Evolutionary conservation across 2,113 vertebrate species (phyloP).

Genomic region (Daphoenositta chrysoptera): DNA sequence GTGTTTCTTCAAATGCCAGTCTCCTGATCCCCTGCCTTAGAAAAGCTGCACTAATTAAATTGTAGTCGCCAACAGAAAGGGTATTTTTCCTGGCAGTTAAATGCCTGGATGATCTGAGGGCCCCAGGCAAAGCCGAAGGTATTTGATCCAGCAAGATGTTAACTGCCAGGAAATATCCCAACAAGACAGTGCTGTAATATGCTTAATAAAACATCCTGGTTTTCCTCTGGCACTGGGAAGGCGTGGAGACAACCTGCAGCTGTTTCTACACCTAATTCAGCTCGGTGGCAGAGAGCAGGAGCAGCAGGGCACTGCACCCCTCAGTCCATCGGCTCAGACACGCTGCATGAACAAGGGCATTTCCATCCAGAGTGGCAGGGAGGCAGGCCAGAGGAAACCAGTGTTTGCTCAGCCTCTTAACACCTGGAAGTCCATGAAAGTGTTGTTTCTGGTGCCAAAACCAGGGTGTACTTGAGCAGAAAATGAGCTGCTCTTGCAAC

Average conservation of each 20-base stretch:
- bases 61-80: background rate
- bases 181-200: background rate
- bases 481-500: background rate
- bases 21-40: background rate
- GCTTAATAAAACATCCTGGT: background rate
- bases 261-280: background rate
- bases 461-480: background rate
- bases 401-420: background rate
- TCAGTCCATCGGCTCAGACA: rapidly evolving
- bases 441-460: background rate
- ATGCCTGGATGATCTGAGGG: background rate
- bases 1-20: background rate
- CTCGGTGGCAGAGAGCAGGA: rapidly evolving
- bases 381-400: background rate
- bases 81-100: constrained; percentile 22
- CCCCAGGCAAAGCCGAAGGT: constrained; percentile 15
- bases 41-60: constrained; percentile 26
- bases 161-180: constrained; percentile 33
- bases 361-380: background rate
- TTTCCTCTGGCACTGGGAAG: background rate
- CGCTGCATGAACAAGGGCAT: rapidly evolving
- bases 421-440: background rate
- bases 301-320: background rate
- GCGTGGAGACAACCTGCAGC: background rate
- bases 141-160: constrained; percentile 12